Base-by-base conservation (phyloP, 2,797 vertebrate genomes). In the Rhinogobio ventralis region DNA sequence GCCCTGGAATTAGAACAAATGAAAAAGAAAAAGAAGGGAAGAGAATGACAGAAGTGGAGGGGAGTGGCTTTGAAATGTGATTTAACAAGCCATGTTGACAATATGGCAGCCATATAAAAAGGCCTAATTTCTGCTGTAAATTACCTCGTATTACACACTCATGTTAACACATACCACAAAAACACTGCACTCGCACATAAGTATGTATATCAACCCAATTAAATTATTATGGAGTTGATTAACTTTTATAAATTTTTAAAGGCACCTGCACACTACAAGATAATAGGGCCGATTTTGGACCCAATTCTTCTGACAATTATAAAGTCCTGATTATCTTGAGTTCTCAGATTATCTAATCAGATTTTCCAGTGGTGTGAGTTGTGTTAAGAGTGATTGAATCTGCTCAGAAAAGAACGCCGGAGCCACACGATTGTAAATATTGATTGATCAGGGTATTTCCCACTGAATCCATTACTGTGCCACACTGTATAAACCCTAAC, bases 1-100 rank as follows among this genome's bases (percentile, higher is more conserved):
- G 95, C 93, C 95, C 94, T 94, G 95, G 94, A 95, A 95, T 94
- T 93, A 95, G 92, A 94, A 94, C 91, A 93, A 93, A 95, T 94
- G 92, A 93, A 95, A 92, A 94, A 90, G 91, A 94, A 91, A 80
- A 86, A 81, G 81, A 91, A 87, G 64, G 55, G 84, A 78, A 88
- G 87, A 85, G 84, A 85, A 92, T 91, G 90, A 93, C 91, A 93
- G 92, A 89, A 90, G 91, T 45, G 71, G 60, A 85, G 81, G 83
- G 90, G 89, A 88, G 87, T 86, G 89, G 83, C 75, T 46, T 46
- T 83, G 84, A 90, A 82, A 83, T 90, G 92, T 86, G 91, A 90
- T 91, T 93, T 93, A 92, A 92, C 85, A 46, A 92, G 91, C 92
- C 39, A 77, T 94, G 93, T 94, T 94, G 93, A 95, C 94, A 94